These are phyloP conservation scores for Aphelocoma coerulescens DNA, from an alignment of 2,113 vertebrate genomes.

Conservation along the genomic window DNA sequence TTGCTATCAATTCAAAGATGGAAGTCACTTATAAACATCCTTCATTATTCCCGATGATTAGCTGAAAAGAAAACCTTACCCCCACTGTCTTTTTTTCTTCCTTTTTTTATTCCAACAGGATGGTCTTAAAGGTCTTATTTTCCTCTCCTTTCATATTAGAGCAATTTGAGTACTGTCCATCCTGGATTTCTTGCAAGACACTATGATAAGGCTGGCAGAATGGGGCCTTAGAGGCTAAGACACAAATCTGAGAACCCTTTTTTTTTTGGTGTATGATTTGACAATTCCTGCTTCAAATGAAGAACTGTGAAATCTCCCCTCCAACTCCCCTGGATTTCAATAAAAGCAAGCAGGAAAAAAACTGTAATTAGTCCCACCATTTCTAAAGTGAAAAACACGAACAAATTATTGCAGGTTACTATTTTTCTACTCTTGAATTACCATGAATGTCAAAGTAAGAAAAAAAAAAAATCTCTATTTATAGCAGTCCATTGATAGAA, in stretches of 20 bases:
- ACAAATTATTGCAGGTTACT: background rate
- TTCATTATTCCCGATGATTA: background rate
- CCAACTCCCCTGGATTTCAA: background rate
- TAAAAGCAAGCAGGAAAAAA: background rate
- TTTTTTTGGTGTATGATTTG: background rate
- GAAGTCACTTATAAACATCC: background rate
- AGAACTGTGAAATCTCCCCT: background rate
- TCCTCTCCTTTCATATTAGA: background rate
- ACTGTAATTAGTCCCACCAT: background rate
- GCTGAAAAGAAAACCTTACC: background rate
- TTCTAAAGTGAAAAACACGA: background rate
- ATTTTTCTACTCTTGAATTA: background rate
- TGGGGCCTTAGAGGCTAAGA: background rate
- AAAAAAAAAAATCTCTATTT: background rate
- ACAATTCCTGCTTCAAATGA: background rate
- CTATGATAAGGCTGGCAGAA: background rate
- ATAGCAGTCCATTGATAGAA: background rate
- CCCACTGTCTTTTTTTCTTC: accelerated
- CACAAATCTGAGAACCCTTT: background rate
- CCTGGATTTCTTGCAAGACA: background rate
- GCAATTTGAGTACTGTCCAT: background rate
- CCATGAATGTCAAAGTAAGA: background rate
- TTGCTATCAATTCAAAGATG: background rate
- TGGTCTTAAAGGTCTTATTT: background rate
- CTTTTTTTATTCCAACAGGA: background rate